Evolutionary conservation across 2,797 vertebrate genomes (phyloP).

Genomic region (Sebastes itinus): DNA sequence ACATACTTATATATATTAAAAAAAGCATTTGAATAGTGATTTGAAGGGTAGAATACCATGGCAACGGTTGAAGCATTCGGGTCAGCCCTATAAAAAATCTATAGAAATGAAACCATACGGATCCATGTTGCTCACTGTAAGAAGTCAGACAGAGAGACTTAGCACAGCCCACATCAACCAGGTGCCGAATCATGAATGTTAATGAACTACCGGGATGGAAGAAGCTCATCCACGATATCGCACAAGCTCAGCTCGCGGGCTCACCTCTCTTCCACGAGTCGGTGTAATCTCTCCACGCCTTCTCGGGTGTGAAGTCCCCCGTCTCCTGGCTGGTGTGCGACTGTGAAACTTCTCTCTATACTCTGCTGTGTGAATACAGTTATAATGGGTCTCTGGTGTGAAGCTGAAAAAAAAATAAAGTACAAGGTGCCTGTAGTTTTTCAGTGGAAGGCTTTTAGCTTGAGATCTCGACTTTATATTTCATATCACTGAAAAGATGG

Average conservation of each 20-base stretch:
- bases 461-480: conserved; percentile 57
- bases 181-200: conserved; percentile 31
- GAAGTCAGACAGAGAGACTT: not conserved
- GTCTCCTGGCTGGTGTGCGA: conserved; percentile 35
- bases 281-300: conserved; percentile 3
- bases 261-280: conserved; percentile 6
- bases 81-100: no score
- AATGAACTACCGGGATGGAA: not conserved
- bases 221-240: conserved; percentile 13
- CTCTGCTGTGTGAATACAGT: conserved; percentile 42
- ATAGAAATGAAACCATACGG: not conserved
- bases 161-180: not conserved
- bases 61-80: no score
- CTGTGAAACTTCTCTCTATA: conserved; percentile 31
- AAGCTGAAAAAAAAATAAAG: conserved; percentile 2
- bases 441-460: conserved; percentile 35
- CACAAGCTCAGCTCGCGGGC: conserved; percentile 33
- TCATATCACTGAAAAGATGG: conserved; percentile 43
- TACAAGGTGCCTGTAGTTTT: conserved; percentile 61
- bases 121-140: not conserved
- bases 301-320: conserved; percentile 20
- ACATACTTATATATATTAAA: no score
- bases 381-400: conserved; percentile 20
- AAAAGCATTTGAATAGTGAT: no score
- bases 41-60: no score